Base-by-base conservation (phyloP, 1,140 invertebrate genomes). In the Schlechtendalia chinensis region DNA sequence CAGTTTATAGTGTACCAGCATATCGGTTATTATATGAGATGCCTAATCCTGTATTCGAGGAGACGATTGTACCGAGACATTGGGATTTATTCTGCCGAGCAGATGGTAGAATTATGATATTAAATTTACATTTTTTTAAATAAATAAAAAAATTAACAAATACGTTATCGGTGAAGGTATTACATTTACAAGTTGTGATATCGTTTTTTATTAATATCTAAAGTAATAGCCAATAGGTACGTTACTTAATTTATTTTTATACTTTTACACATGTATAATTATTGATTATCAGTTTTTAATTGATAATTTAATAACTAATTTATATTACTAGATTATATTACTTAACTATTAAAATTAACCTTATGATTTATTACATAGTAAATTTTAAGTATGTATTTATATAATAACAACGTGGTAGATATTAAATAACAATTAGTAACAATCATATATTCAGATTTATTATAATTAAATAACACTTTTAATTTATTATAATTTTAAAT, bases 11-110 rank as follows among this genome's bases (percentile, higher is more conserved):
- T 63, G 39, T 19, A 27, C 32, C n/a, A 16, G 0, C n/a, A 22
- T 17, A 63, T 63, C 45, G 5, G 5, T n/a, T 63, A 27, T 75
- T 27, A 27, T 24, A 19, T 63, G 58, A 63, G 14, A 79, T 79
- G 75, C 75, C 75, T 63, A 79, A 79, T 47, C 75, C 75, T 47
- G 39, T 79, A 29, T 61, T 79, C 58, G 75, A 63, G 4, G 58
- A 61, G 16, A 59, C 27, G 17, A 79, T 79, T 79, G 19, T 79
- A 63, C 58, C 39, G 45, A 79, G 39, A 79, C 56, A 79, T n/a
- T 79, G 47, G 58, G 58, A 63, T 79, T 50, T 79, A 47, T 79
- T 56, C 29, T 79, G 75, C 22, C 58, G 75, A 27, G 45, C 22
- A 45, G 75, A 79, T 63, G 75, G 75, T 79, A 79, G 39, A 69